Evolutionary conservation across 2,888 invertebrate species (phyloP), one percentile per base, ranked within the genome.

Genomic region (Tetranychus piercei): DNA sequence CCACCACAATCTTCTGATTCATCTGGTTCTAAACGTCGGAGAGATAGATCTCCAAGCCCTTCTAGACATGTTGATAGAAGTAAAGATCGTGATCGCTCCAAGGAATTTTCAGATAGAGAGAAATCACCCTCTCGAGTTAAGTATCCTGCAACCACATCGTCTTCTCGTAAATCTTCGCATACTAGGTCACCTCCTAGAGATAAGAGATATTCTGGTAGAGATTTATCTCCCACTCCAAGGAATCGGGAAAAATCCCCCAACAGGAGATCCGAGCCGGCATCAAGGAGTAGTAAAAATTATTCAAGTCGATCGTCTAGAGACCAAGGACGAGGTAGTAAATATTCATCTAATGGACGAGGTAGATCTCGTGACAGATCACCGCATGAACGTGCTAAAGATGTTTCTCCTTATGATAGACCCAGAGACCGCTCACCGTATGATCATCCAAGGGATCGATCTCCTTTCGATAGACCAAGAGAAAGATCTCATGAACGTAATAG

Each of bases 321-420:
- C 34, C 71, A 45, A 23, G 71, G 45, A 44, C 34, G 71, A 6
- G 69, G 34, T 20, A 43, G 71, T 7, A 71, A 44, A 7, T 71
- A 43, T 71, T 34, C 71, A 71, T 34, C 43, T 8, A 71, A 69
- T 22, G 69, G 69, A 69, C 18, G 71, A 43, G 69, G 69, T n/a
- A 71, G 71, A 43, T 71, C 71, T 34, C 34, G 18, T 5, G 71
- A 71, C 5, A 23, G 45, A 44, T 44, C 71, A 23, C 20, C 69
- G 18, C 34, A 69, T 69, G 69, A 69, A 69, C 20, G 69, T 11
- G 20, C 22, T 23, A 69, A 23, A 69, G 69, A 69, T 69, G 34
- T 69, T 69, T 69, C 69, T 11, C 69, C 69, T 18, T 69, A 69
- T 1, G 69, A 69, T 20, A 69, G 34, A 23, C 6, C 69, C 15